Evolutionary conservation across 2,797 vertebrate genomes (phyloP), one percentile per base, ranked within the genome.

Genomic region (Octomys mimax): DNA sequence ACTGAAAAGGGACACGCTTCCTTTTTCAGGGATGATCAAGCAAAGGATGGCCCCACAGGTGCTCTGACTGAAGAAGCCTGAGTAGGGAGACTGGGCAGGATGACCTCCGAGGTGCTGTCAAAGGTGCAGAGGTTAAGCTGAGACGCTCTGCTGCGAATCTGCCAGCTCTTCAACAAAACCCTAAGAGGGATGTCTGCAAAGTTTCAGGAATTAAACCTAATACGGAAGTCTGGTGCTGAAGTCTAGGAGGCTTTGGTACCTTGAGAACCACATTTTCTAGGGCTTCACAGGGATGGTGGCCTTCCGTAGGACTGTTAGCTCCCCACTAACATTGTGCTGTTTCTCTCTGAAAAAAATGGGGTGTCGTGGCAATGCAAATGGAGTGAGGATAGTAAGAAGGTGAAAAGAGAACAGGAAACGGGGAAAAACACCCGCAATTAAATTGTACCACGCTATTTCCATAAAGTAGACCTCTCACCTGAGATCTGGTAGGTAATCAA

Each of bases 401-500:
- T 85, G 66, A 64, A 70, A 81, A 57, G 57, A 89, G 39, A 96
- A 82, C 86, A 95, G 68, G 68, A 96, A 95, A 87, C 1, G 49
- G 19, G 31, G 3, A 73, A 86, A 79, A 96, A 94, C 97, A 87
- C 83, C 75, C 31, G 89, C 96, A 91, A 96, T 98, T 98, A 98
- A 92, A 75, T 87, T 91, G 80, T 13, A 59, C 89, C 2, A 0
- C 85, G 96, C 82, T 95, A 93, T 97, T 97, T 97, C 95, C 85
- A 98, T 96, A 96, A 96, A 94, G 96, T 4, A 91, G 87, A 92
- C 92, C 70, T 97, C 83, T 90, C 78, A 86, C 94, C 96, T 87
- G 54, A 81, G 89, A 97, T 92, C 68, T 85, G 93, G 95, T 97
- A 89, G 94, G 96, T 97, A 97, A 97, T 97, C 93, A 93, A 96